Evolutionary conservation across 2,113 vertebrate species (phyloP).

Genomic region (Numenius arquata): DNA sequence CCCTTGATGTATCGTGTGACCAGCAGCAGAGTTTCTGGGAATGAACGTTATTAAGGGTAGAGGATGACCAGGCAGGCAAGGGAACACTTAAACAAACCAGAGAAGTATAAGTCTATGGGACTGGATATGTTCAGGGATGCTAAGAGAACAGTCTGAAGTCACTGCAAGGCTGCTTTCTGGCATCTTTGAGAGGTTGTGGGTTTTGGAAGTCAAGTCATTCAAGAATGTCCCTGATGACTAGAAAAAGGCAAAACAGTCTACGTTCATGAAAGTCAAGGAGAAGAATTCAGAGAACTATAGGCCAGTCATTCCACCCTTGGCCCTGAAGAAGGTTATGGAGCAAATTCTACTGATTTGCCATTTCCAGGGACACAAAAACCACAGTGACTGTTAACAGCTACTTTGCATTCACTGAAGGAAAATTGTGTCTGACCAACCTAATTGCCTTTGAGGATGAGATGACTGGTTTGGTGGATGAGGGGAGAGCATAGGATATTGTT

Average conservation of each 20-base stretch:
- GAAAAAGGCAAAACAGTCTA: neutral
- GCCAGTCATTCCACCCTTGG: neutral
- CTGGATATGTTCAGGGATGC: neutral
- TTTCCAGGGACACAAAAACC: neutral
- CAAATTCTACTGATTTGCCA: neutral
- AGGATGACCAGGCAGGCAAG: neutral
- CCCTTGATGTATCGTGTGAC: neutral
- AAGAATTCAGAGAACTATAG: neutral
- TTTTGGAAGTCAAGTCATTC: neutral
- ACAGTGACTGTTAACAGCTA: neutral
- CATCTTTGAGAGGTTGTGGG: neutral
- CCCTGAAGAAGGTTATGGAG: neutral
- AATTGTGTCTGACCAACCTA: neutral
- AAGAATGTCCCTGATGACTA: neutral
- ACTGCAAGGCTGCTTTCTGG: neutral
- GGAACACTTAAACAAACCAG: rapidly evolving
- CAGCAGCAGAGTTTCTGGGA: neutral
- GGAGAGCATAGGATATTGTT: neutral
- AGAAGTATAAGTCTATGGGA: neutral
- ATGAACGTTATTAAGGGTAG: neutral
- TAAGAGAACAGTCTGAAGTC: neutral
- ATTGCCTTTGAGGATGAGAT: neutral
- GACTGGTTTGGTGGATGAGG: neutral
- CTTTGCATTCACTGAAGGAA: neutral
- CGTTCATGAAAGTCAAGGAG: neutral